Base-by-base conservation (phyloP, 1,140 invertebrate species). In the Macrobrachium rosenbergii region DNA sequence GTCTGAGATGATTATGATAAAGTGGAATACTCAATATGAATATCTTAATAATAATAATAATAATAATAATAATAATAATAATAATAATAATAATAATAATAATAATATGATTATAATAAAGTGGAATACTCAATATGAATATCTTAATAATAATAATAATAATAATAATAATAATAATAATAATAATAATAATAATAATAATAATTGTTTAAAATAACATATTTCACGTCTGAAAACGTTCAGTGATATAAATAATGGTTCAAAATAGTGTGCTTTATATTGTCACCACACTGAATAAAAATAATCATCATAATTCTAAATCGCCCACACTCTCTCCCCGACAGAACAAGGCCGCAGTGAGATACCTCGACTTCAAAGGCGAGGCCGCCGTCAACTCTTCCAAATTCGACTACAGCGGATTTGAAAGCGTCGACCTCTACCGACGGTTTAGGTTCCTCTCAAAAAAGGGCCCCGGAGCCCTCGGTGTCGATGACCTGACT, bases 401-500 rank as follows among this genome's bases (percentile, higher is more conserved):
- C 0, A 19, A 82, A 62, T 88, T 73, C 77, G 79, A 59, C 72
- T 88, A 82, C 21, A 67, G 63, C 2, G 62, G 59, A 19, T 88
- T 88, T 73, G 67, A 19, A 12, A 62, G 77, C 80, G 16, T 75
- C 17, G 59, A 88, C 17, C 72, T 88, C 23, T 88, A 88, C 23
- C 60, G 86, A 0, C 60, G 80, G 60, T 88, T 88, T 60, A 52
- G 80, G 73, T 88, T 88, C 80, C 58, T 88, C 62, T 19, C 59
- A 14, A 83, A 82, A 37, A n/a, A 88, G 63, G 86, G 86, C 37
- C 72, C 80, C 0, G 86, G 86, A 6, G 79, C 86, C 7, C 86
- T 88, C 2, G 60, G 76, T 60, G 19, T 75, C 10, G 60, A 43
- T 0, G 69, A 75, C 17, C 62, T 88, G 28, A 78, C 21, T 23